These are phyloP conservation scores for Rotaria sp. DNA, from an alignment of 2,888 invertebrate genomes.

Conservation along the genomic window DNA sequence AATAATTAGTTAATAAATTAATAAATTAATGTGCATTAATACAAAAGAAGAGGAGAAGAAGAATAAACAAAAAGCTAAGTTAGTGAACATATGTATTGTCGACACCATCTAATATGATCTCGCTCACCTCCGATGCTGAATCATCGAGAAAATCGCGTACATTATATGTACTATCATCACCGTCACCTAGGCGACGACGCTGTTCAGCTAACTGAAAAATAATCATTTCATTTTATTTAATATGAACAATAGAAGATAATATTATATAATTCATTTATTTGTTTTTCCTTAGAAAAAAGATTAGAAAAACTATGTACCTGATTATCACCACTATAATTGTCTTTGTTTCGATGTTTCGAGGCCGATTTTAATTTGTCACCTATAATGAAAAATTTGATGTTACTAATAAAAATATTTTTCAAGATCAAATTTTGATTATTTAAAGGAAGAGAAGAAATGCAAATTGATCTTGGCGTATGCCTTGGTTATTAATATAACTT, in stretches of 20 bases:
- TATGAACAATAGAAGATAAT: neutral
- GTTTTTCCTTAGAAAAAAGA: neutral
- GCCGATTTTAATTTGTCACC: neutral
- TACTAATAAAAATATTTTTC: neutral
- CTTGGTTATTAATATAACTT: neutral
- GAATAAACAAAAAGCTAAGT: neutral
- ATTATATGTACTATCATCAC: neutral
- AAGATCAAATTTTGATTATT: neutral
- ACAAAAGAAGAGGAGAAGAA: neutral
- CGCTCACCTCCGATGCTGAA: constrained; percentile 21
- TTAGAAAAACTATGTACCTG: neutral
- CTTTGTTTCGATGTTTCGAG: neutral
- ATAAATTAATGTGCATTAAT: neutral
- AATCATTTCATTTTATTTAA: neutral
- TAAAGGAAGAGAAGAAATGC: neutral
- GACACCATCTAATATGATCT: neutral
- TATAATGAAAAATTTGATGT: neutral
- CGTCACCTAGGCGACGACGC: constrained; percentile 26
- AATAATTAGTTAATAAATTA: neutral
- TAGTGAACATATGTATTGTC: neutral
- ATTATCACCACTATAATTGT: neutral
- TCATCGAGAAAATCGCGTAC: constrained; percentile 28
- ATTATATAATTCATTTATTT: neutral
- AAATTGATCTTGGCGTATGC: neutral
- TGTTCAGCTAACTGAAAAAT: constrained; percentile 17